Evolutionary conservation across 2,888 invertebrate species (phyloP).

Genomic region (Polymixis lichenea): DNA sequence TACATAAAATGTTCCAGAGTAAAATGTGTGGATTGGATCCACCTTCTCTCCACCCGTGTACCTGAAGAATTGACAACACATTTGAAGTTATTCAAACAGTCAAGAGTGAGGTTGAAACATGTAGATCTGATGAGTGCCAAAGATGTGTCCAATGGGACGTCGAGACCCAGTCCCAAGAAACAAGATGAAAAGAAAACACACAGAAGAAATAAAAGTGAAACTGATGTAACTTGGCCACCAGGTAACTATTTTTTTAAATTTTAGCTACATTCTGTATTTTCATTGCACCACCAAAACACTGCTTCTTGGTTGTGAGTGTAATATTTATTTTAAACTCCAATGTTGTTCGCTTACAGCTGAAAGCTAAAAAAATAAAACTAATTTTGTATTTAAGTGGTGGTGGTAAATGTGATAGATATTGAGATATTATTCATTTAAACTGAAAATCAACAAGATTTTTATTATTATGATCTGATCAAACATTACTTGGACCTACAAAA

Average conservation of each 20-base stretch:
- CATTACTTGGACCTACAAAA: no score
- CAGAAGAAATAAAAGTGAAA: slow-evolving; percentile 93
- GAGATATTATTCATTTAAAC: no score
- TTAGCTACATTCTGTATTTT: not conserved
- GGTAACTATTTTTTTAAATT: slow-evolving; percentile 72
- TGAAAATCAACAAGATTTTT: no score
- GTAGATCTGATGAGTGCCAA: slow-evolving; percentile 84
- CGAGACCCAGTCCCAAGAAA: slow-evolving; percentile 83
- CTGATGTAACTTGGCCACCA: slow-evolving; percentile 92
- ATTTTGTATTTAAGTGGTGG: no score
- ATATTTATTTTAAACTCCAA: no score
- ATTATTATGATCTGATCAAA: no score
- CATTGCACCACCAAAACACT: no score
- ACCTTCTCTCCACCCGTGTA: slow-evolving; percentile 95
- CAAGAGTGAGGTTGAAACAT: slow-evolving; percentile 90
- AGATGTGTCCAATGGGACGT: slow-evolving; percentile 83
- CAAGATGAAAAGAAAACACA: slow-evolving; percentile 90
- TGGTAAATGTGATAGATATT: no score
- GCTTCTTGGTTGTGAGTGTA: no score
- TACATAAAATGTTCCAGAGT: slow-evolving; percentile 81
- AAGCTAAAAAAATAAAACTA: no score
- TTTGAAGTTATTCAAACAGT: slow-evolving; percentile 95
- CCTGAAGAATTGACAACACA: slow-evolving; percentile 98
- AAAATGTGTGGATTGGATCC: slow-evolving; percentile 97
- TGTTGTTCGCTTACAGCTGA: no score